phyloP scores from a whole-genome alignment of 2,797 vertebrate species.

The Pangasius krempfi region DNA sequence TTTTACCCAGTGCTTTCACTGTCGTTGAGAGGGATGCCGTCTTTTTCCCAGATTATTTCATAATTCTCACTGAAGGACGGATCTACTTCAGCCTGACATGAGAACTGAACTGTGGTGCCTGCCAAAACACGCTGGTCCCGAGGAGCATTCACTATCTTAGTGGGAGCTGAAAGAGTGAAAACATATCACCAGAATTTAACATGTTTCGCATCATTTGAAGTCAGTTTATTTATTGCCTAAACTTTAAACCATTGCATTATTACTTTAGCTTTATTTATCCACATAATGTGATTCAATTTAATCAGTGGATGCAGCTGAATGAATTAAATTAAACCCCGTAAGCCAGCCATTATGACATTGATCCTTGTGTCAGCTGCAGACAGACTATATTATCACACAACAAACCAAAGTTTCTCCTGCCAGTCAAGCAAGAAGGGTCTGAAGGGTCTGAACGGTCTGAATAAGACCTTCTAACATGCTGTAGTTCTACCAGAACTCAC shows the following conservation, averaged over 20 bases:
- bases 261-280: neutral
- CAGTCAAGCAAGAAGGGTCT: neutral
- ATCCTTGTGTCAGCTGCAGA: neutral
- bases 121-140: constrained; percentile 79
- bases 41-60: constrained; percentile 88
- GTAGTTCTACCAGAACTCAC: neutral
- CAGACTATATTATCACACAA: neutral
- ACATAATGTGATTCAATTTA: neutral
- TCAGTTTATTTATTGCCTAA: neutral
- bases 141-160: constrained; percentile 79
- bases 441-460: neutral
- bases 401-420: neutral
- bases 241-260: neutral
- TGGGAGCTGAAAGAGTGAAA: constrained; percentile 81
- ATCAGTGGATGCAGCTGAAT: neutral
- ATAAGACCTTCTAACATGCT: neutral
- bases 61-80: constrained; percentile 82
- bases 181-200: neutral
- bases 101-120: constrained; percentile 80
- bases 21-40: constrained; percentile 77
- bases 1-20: constrained; percentile 82
- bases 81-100: constrained; percentile 85
- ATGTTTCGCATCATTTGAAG: neutral
- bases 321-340: neutral
- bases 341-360: neutral